These are phyloP conservation scores for Heliconius ismenius DNA, from an alignment of 2,888 invertebrate species.

Conservation along the genomic window DNA sequence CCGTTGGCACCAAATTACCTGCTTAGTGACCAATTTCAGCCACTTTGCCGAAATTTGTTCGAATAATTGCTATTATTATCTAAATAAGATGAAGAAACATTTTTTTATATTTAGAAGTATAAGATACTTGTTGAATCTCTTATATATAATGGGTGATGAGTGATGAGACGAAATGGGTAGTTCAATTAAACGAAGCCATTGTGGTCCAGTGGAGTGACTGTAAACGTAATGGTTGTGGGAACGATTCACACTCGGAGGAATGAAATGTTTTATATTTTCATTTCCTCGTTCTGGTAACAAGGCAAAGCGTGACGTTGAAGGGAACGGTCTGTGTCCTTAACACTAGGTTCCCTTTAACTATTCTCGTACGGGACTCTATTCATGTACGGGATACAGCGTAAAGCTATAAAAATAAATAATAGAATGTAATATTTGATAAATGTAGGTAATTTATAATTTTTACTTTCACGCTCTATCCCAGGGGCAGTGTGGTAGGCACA, in stretches of 20 bases:
- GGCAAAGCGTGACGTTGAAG: neutral
- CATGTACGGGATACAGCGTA: neutral
- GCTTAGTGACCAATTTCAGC: constrained; percentile 39
- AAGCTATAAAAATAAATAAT: neutral
- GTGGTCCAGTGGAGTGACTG: too few species aligned
- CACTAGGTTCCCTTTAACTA: neutral
- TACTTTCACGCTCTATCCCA: too few species aligned
- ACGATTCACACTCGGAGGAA: neutral
- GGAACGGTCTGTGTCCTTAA: neutral
- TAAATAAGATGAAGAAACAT: neutral
- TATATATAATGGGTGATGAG: neutral
- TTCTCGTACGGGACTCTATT: neutral
- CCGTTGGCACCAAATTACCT: constrained; percentile 47
- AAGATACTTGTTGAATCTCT: constrained; percentile 1
- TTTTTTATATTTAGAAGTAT: constrained; percentile 5
- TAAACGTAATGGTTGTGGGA: neutral
- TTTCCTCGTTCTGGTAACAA: neutral
- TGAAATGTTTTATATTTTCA: neutral
- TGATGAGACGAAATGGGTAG: neutral
- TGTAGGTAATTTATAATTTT: too few species aligned
- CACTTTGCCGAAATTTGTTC: constrained; percentile 45
- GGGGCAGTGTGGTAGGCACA: too few species aligned
- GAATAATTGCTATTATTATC: constrained; percentile 34
- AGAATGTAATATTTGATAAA: too few species aligned
- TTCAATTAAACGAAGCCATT: neutral